Percentiles rank a stretch among this genome's conserved stretches.
These are phyloP conservation scores for Meleagris gallopavo DNA, from an alignment of 2,113 vertebrate genomes.

Conservation along the genomic window DNA sequence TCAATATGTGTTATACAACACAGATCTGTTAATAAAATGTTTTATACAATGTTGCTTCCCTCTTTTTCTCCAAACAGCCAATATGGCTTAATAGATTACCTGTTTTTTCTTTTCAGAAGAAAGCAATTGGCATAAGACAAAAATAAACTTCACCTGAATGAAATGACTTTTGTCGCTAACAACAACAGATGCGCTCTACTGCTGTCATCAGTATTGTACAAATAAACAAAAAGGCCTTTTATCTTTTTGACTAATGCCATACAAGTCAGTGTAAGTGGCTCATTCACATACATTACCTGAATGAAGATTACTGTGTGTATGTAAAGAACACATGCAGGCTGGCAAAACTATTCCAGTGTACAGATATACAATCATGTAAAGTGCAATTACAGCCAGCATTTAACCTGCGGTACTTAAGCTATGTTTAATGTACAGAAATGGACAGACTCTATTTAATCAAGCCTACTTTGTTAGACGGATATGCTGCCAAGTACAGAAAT, in stretches of 20 bases:
- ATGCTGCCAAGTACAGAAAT: not conserved
- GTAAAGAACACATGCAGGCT: not conserved
- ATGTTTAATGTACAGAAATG: not conserved
- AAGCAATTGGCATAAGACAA: not conserved
- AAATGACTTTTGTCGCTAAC: not conserved
- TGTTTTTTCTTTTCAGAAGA: not conserved
- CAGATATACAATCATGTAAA: not conserved
- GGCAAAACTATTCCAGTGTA: not conserved
- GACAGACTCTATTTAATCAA: constrained; percentile 18
- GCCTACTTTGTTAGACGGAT: not conserved
- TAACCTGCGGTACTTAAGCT: constrained; percentile 16
- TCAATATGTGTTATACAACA: not conserved
- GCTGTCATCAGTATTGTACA: not conserved
- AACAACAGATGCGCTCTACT: not conserved
- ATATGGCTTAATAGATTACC: not conserved
- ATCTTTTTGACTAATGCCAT: not conserved
- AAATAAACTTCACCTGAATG: not conserved
- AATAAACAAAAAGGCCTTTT: not conserved
- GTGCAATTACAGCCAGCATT: constrained; percentile 23
- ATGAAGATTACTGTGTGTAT: not conserved
- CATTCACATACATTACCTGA: not conserved
- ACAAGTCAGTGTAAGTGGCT: not conserved
- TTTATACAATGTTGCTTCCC: not conserved
- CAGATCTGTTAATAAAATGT: not conserved
- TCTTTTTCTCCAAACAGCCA: not conserved